phyloP scores from a whole-genome alignment of 2,888 invertebrate species.

The Trissoscelio sp. region DNA sequence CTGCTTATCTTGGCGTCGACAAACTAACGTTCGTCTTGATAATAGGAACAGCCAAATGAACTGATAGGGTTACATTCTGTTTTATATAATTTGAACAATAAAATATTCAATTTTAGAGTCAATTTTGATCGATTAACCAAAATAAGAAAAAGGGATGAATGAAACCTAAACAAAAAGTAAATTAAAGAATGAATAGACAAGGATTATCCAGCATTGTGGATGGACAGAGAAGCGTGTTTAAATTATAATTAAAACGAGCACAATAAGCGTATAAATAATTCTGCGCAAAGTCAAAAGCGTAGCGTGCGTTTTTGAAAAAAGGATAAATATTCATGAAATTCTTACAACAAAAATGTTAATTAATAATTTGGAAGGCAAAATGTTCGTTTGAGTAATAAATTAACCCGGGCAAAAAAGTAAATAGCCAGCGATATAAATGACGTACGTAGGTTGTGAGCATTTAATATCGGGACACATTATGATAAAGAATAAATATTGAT shows the following conservation, averaged over 20 bases:
- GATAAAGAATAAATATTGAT: constrained; percentile 58
- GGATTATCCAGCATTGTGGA: too few species aligned
- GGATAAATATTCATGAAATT: neutral
- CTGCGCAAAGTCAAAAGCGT: too few species aligned
- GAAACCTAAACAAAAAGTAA: too few species aligned
- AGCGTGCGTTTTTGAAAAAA: neutral
- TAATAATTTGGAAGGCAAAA: neutral
- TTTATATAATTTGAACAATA: too few species aligned
- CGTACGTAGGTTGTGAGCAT: neutral
- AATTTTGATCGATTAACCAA: too few species aligned
- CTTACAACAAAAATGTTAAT: constrained; percentile 13
- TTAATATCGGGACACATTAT: neutral
- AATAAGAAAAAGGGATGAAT: too few species aligned
- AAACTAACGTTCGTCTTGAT: too few species aligned
- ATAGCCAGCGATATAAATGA: neutral
- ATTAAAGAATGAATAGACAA: neutral
- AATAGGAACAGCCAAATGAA: too few species aligned
- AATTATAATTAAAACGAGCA: neutral
- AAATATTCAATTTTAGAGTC: too few species aligned
- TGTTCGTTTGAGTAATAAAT: neutral
- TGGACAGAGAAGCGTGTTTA: too few species aligned
- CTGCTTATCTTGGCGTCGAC: too few species aligned
- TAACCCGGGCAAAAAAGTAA: constrained; percentile 3
- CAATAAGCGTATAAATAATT: neutral
- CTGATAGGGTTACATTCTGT: too few species aligned